phyloP scores from a whole-genome alignment of 2,888 invertebrate genomes.

The Polietes domitor region DNA sequence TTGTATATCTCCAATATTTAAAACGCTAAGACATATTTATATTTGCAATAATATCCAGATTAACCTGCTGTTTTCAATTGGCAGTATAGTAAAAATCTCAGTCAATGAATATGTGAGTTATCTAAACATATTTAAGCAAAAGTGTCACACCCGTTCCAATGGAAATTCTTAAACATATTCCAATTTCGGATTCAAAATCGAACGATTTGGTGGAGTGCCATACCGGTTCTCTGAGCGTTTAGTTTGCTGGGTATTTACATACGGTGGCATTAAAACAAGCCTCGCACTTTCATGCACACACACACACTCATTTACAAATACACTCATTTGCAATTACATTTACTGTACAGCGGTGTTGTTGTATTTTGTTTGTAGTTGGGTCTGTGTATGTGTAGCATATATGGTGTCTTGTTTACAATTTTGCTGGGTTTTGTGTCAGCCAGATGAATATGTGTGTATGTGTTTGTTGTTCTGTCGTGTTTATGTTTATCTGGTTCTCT shows the following conservation, averaged over 20 bases:
- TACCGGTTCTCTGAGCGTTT: too few relatives aligned
- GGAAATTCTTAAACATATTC: too few relatives aligned
- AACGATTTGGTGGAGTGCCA: too few relatives aligned
- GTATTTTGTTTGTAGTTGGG: conserved; percentile 10
- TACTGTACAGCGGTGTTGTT: background rate
- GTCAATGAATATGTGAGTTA: conserved; percentile 61
- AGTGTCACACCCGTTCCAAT: too few relatives aligned
- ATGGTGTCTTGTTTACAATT: conserved; percentile 12
- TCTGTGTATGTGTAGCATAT: background rate
- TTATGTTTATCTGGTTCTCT: conserved; percentile 46
- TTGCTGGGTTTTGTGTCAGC: background rate
- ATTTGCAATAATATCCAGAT: too few relatives aligned
- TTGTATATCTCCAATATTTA: too few relatives aligned
- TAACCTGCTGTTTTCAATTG: too few relatives aligned
- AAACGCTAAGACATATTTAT: too few relatives aligned
- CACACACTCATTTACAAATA: background rate
- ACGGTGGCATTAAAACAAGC: background rate
- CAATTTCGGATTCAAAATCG: too few relatives aligned
- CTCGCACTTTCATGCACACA: background rate
- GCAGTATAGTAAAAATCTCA: too few relatives aligned
- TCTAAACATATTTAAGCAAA: too few relatives aligned
- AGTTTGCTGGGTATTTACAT: too few relatives aligned
- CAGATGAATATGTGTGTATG: conserved; percentile 26
- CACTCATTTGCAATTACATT: conserved; percentile 55
- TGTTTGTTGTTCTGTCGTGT: conserved; percentile 24